Base-by-base conservation (phyloP, 2,888 invertebrate species). In the Brachylomia viminalis region DNA sequence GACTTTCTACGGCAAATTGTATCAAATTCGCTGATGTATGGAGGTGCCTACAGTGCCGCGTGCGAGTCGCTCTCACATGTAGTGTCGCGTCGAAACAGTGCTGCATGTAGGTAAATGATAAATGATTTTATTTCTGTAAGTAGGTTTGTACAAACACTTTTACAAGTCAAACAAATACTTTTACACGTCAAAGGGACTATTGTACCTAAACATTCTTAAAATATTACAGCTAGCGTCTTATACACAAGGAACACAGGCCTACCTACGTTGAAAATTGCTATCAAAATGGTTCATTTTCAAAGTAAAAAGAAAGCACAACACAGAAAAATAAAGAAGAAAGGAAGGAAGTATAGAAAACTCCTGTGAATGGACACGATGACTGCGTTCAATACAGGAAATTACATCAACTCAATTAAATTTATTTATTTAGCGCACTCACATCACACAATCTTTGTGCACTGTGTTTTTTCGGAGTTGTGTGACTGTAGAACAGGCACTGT, bases 1-100 rank as follows among this genome's bases (percentile, higher is more conserved):
- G 91, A 93, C 91, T 93, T 91, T 92, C 91, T 89, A 90, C 92
- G 93, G 92, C 94, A 94, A 95, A 95, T 95, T 94, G 93, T 95
- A 95, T 95, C 94, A 94, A 94, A 94, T 87, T 93, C 91, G 90
- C 90, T 93, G 93, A 94, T 93, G 92, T 94, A 93, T 93, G 93
- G 67, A 59, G 75, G 84, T 72, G 84, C 52, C 77, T 42, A 17
- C 42, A 62, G 72, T 11, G 38, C 66, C 59, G 47, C 58, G 66
- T 27, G 65, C 65, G 45, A 33, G 15, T 2, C 38, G 23, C 33
- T 15, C 62, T 27, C 54, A 23, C 54, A 17, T 15, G 17, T 27
- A 49, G 49, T 58, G 33, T 1, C 15, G 27, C 47, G 30, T 13
- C 8, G 10, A 11, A 27, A 3, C 65, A 79, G 73, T 49, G 45